Conservation (phyloP, 2,113 vertebrate genomes). For the Sigmodon hispidus region DNA sequence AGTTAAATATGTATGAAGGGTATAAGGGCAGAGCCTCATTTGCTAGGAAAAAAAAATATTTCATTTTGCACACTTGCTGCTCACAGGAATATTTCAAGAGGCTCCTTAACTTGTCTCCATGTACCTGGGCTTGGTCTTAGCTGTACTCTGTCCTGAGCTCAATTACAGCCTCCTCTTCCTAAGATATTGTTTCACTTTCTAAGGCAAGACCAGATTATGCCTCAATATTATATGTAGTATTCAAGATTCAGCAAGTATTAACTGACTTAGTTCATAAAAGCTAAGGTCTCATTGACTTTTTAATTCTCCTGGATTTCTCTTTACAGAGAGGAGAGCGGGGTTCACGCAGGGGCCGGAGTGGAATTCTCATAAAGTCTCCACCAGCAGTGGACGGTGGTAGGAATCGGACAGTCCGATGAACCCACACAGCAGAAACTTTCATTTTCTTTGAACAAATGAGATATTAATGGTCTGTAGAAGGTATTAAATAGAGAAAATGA, state of each 20-base stretch:
- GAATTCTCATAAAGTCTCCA: background rate
- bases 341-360: background rate
- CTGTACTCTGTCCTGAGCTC: background rate
- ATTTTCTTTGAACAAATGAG: constrained; percentile 61
- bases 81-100: background rate
- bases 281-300: background rate
- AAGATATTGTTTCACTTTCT: background rate
- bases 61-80: constrained; percentile 42
- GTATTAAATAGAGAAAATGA: constrained; percentile 18
- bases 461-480: constrained; percentile 54
- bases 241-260: background rate
- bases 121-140: background rate
- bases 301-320: constrained; percentile 30
- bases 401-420: background rate
- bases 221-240: background rate
- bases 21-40: background rate
- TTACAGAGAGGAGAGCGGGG: background rate
- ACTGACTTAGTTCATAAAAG: background rate
- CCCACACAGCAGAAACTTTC: constrained; percentile 23
- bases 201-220: background rate
- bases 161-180: background rate
- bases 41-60: constrained; percentile 6
- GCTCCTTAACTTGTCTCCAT: background rate
- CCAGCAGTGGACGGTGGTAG: background rate
- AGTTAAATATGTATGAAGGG: constrained; percentile 67